These are phyloP conservation scores for Xestia c-nigrum DNA, from an alignment of 2,888 invertebrate species.

Conservation along the genomic window DNA sequence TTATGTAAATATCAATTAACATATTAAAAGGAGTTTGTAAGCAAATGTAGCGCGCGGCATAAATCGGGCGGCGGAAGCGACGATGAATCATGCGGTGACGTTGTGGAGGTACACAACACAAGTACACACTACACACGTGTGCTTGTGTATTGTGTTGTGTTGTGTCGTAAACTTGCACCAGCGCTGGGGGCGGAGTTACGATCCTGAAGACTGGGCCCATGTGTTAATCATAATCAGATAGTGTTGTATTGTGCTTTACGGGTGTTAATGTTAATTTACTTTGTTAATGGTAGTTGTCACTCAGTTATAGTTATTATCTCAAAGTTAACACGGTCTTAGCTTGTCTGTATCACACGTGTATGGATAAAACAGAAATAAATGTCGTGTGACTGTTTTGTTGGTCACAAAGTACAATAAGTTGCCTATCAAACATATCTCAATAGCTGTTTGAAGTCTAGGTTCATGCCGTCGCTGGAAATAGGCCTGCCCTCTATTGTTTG, in stretches of 20 bases:
- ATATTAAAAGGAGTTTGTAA: constrained; percentile 67
- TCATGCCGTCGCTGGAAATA: neutral
- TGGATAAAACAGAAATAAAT: neutral
- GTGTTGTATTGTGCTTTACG: constrained; percentile 1
- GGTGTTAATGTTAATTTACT: neutral
- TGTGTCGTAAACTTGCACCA: constrained; percentile 38
- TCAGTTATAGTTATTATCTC: too few species aligned
- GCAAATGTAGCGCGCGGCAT: constrained; percentile 62
- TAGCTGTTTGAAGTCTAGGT: neutral
- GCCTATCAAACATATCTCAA: neutral
- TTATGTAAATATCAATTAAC: constrained; percentile 69
- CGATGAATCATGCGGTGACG: constrained; percentile 66
- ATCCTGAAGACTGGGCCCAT: constrained; percentile 13
- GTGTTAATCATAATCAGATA: constrained; percentile 34
- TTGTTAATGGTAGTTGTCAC: neutral
- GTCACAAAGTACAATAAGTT: neutral
- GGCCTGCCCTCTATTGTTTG: neutral
- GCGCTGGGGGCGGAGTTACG: constrained; percentile 21
- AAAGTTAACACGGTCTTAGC: neutral
- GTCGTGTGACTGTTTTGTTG: neutral
- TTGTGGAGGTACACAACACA: constrained; percentile 49
- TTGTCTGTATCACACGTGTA: neutral
- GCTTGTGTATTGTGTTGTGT: constrained; percentile 44
- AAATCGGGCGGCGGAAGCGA: constrained; percentile 65
- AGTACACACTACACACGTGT: constrained; percentile 35